These are phyloP conservation scores for Platalea minor DNA, from an alignment of 2,797 vertebrate genomes.

Conservation along the genomic window DNA sequence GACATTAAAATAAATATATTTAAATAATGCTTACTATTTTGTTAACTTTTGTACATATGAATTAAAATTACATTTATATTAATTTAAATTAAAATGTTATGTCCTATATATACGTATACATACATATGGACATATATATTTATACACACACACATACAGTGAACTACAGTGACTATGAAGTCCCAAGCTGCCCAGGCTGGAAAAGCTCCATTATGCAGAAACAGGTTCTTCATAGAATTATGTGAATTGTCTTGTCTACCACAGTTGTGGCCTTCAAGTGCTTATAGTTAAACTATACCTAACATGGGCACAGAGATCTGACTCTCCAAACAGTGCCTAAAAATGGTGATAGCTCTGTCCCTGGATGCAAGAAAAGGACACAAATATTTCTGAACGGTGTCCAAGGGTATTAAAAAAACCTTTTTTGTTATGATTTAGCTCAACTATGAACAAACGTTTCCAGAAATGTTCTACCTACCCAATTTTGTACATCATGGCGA, in stretches of 20 bases:
- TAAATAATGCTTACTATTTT: neutral
- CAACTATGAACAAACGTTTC: neutral
- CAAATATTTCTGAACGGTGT: neutral
- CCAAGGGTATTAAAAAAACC: neutral
- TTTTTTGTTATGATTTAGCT: neutral
- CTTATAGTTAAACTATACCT: neutral
- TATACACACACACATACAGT: fast-evolving
- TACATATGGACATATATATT: neutral
- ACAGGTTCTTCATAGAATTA: neutral
- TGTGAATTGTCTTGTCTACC: neutral
- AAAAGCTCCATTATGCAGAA: neutral
- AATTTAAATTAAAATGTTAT: neutral
- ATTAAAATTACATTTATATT: neutral
- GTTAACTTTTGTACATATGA: neutral
- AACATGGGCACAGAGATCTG: too few relatives aligned
- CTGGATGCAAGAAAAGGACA: neutral
- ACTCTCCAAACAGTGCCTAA: neutral
- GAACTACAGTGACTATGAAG: neutral
- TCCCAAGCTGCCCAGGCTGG: neutral
- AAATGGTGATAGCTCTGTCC: neutral
- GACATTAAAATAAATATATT: neutral
- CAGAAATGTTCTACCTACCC: neutral
- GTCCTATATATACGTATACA: too few relatives aligned
- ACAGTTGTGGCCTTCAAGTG: fast-evolving
- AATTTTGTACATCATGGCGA: neutral